Evolutionary conservation across 2,888 invertebrate species (phyloP), one percentile per base, ranked within the genome.

Genomic region (Chydorus sphaericus): DNA sequence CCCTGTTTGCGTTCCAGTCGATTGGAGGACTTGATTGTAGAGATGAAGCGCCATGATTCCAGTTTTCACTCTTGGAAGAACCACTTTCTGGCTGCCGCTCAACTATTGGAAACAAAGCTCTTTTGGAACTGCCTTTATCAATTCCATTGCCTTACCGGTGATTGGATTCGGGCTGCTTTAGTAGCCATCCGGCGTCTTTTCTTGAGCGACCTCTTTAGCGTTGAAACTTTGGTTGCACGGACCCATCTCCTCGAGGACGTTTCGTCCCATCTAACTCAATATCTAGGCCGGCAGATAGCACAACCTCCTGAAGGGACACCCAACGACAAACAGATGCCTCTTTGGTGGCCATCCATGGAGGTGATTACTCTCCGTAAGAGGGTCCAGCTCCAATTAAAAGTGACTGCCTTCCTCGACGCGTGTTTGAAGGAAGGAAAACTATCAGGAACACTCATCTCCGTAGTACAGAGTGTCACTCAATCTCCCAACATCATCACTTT

Each of bases 341-440:
- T 52, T 8, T 52, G 33, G 52, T 52, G 52, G 52, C 52, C 52
- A 36, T 33, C 4, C 6, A 31, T 75, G 59, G 80, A 82, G n/a
- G 78, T 87, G 61, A 82, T 82, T 67, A 82, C 80, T 61, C 81
- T 89, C 61, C 81, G 90, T 62, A 82, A 81, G 56, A 85, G 85
- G 0, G 82, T 91, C 60, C 76, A 78, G 5, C 73, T 83, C n/a
- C 91, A 92, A 68, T 79, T 83, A 62, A 88, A 91, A 63, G 75
- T 89, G 1, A 80, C 82, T 0, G 82, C 84, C 62, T 86, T 81
- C 67, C 68, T 88, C 20, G 74, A 79, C 0, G 73, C 73, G 3
- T 80, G 81, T 60, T 85, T 86, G 67, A 70, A 69, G 11, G 73
- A 69, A 54, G 77, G 60, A 6, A 52, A 36, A 52, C 6, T 52